Evolutionary conservation across 2,888 invertebrate species (phyloP).

Genomic region (Andrena camellia): DNA sequence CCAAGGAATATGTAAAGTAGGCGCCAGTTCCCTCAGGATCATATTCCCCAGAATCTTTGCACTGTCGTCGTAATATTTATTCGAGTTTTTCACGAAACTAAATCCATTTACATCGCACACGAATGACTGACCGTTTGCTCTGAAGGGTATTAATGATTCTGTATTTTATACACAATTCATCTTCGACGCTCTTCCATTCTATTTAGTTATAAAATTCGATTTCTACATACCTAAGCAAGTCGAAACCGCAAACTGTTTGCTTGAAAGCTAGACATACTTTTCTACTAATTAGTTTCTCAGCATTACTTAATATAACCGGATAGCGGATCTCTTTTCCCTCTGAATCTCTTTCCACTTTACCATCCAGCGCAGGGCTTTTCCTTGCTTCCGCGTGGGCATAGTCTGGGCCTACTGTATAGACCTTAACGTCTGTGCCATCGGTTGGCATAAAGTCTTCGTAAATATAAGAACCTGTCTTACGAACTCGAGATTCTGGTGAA

Average conservation of each 20-base stretch:
- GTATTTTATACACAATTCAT: background rate
- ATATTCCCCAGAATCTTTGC: conserved; percentile 99
- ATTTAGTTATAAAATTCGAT: background rate
- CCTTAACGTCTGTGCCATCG: conserved; percentile 93
- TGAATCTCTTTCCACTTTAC: conserved; percentile 98
- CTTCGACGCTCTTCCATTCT: background rate
- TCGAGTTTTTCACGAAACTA: conserved; percentile 99
- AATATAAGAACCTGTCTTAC: conserved; percentile 99
- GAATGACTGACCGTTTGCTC: conserved; percentile 99
- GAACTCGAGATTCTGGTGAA: conserved; percentile 97
- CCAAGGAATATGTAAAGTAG: conserved; percentile 98
- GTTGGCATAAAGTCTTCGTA: conserved; percentile 99
- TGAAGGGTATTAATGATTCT: conserved; percentile 77
- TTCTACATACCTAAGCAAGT: conserved; percentile 91
- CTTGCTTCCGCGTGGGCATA: conserved; percentile 99
- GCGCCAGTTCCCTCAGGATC: conserved; percentile 97
- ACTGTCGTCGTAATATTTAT: conserved; percentile 99
- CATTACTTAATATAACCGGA: conserved; percentile 98
- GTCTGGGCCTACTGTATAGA: conserved; percentile 99
- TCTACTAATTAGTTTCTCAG: conserved; percentile 98
- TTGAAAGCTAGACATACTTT: conserved; percentile 98
- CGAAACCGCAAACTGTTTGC: conserved; percentile 99
- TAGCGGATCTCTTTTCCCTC: conserved; percentile 99
- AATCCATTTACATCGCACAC: conserved; percentile 99
- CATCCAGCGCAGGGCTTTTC: conserved; percentile 99